Percentiles rank a stretch among this genome's conserved stretches.
These are phyloP conservation scores for Cataglyphis albicans DNA, from an alignment of 2,888 invertebrate species.

Conservation along the genomic window DNA sequence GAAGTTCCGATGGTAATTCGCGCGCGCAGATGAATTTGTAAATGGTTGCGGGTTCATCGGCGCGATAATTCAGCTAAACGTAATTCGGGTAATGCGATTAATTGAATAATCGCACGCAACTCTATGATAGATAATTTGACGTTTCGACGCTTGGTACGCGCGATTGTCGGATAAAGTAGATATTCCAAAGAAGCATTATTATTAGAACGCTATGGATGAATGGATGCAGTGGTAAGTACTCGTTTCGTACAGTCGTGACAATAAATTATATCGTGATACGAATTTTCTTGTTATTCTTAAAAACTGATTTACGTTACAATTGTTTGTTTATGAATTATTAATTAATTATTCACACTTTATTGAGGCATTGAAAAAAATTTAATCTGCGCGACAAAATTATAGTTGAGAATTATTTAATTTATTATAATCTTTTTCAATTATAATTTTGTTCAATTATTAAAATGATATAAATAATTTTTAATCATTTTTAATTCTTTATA, in stretches of 20 bases:
- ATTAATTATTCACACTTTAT: not conserved
- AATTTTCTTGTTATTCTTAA: slow-evolving; percentile 8
- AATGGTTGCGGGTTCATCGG: slow-evolving; percentile 42
- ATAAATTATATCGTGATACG: slow-evolving; percentile 28
- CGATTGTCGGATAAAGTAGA: slow-evolving; percentile 26
- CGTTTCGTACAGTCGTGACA: slow-evolving; percentile 21
- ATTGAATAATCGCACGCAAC: slow-evolving; percentile 47
- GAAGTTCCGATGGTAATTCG: slow-evolving; percentile 5
- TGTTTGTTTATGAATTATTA: slow-evolving; percentile 17
- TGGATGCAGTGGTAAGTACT: slow-evolving; percentile 29
- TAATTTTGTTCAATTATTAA: not conserved
- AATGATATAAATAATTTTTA: not conserved
- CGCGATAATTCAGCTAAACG: slow-evolving; percentile 46
- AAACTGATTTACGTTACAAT: not conserved
- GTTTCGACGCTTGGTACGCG: slow-evolving; percentile 32
- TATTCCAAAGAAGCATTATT: slow-evolving; percentile 46
- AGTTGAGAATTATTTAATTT: not conserved
- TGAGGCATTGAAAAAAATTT: not conserved
- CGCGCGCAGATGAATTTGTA: slow-evolving; percentile 39
- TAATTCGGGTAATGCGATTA: slow-evolving; percentile 47
- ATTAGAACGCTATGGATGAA: slow-evolving; percentile 12
- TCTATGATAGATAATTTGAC: slow-evolving; percentile 56
- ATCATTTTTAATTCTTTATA: not conserved
- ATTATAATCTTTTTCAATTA: not conserved
- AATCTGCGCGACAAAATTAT: not conserved